Percentiles rank a stretch among this genome's conserved stretches.
Conservation (phyloP, 2,888 invertebrate species). For the Acleris cristana region DNA sequence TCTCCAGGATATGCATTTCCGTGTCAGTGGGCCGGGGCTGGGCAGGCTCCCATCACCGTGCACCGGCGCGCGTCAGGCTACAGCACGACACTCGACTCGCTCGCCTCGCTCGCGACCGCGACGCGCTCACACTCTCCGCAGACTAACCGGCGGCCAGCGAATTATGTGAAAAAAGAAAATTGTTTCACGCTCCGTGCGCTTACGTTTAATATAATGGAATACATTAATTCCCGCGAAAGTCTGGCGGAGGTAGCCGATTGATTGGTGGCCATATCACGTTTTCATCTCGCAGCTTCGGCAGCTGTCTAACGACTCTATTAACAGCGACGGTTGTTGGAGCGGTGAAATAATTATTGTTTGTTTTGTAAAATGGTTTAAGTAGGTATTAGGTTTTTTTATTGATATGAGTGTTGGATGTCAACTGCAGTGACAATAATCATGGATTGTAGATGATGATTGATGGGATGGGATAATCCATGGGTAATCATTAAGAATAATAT, state of each 20-base stretch:
- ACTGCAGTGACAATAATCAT: too few relatives aligned
- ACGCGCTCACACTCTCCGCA: conserved; percentile 63
- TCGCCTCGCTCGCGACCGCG: conserved; percentile 58
- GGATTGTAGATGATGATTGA: too few relatives aligned
- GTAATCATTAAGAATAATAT: too few relatives aligned
- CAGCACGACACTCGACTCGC: conserved; percentile 20
- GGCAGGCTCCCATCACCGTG: conserved; percentile 56
- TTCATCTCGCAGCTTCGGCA: conserved; percentile 68
- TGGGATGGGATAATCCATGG: too few relatives aligned
- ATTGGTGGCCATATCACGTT: conserved; percentile 67
- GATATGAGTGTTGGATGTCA: too few relatives aligned
- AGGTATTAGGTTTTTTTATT: too few relatives aligned
- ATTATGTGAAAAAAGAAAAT: conserved; percentile 77
- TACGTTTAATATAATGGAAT: conserved; percentile 78
- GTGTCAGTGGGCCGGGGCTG: conserved; percentile 51
- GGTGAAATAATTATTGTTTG: conserved; percentile 9
- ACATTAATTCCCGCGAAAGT: conserved; percentile 79
- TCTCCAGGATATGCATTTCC: conserved; percentile 80
- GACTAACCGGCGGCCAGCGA: conserved; percentile 58
- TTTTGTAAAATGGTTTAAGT: background rate
- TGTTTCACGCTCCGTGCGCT: conserved; percentile 79
- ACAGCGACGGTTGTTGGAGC: conserved; percentile 40
- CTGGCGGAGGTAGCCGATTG: conserved; percentile 61
- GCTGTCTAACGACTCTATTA: conserved; percentile 63
- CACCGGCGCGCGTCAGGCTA: conserved; percentile 43